A percentile compares a stretch with the other conserved stretches of the same genome.
phyloP scores from a whole-genome alignment of 2,888 invertebrate species.

The Trisateles emortualis region DNA sequence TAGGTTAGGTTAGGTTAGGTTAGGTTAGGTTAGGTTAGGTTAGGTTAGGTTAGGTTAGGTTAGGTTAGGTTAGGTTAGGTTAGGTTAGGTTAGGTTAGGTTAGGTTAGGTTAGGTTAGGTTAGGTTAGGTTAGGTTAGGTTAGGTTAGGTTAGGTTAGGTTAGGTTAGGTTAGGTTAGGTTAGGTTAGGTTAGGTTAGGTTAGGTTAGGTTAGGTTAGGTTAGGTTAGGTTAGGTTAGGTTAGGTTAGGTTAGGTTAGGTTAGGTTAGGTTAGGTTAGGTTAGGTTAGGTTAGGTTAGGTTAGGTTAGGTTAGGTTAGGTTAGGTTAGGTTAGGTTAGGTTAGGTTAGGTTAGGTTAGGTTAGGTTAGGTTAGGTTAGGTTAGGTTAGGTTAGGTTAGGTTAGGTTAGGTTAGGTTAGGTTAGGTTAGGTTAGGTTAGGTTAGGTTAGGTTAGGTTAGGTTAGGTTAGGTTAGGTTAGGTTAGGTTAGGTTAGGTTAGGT shows the following conservation, averaged over 20 bases:
- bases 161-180: conserved; percentile 19
- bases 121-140: conserved; percentile 12
- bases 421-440: conserved; percentile 24
- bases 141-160: conserved; percentile 20
- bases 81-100: conserved; percentile 31
- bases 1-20: conserved; percentile 34
- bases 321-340: not conserved
- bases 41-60: conserved; percentile 33
- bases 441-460: conserved; percentile 29
- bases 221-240: conserved; percentile 15
- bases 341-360: not conserved
- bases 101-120: conserved; percentile 28
- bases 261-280: conserved; percentile 28
- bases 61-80: conserved; percentile 33
- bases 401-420: conserved; percentile 27
- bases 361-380: not conserved
- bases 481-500: conserved; percentile 26
- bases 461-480: conserved; percentile 28
- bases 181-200: conserved; percentile 1
- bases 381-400: conserved; percentile 18
- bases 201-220: conserved; percentile 11
- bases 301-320: conserved; percentile 6
- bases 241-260: conserved; percentile 22
- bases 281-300: conserved; percentile 28
- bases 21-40: conserved; percentile 34